Evolutionary conservation across 2,797 vertebrate species (phyloP), one percentile per base, ranked within the genome.

Genomic region (Pangasius djambal): DNA sequence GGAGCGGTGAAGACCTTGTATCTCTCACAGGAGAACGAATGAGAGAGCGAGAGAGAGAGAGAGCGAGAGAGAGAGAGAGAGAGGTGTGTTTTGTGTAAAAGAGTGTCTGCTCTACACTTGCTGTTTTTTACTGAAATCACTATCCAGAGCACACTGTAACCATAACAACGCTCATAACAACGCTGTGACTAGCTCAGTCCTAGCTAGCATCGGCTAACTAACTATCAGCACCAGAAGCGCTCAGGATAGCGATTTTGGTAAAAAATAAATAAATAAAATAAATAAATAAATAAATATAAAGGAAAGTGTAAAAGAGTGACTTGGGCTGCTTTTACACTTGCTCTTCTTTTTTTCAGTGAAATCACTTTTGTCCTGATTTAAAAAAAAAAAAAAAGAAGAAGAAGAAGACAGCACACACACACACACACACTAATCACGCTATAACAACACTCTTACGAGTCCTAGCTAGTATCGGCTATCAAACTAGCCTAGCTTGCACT

Each of bases 1-100:
- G 83, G 85, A 82, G 78, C 9, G 52, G 89, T 86, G 78, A 85
- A 63, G 67, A 88, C 89, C 83, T 81, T 55, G 59, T 44, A 88
- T 37, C 69, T 61, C 81, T 75, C 18, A n/a, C 52, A 57, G 83
- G 52, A 57, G 31, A 70, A 55, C 22, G 34, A 55, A 10, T 25
- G 15, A 55, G 79, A 50, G 13, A 57, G 37, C 50, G 52, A 77
- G 78, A 81, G 40, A 75, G 74, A 63, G 74, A 50, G 48, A 87
- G 70, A 78, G 15, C 25, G 70, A 75, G 69, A 37, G 37, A 72
- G 69, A 72, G 34, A 72, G 34, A 16, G 31, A 69, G 67, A 69
- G 67, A 18, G 15, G n/a, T 7, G 20, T 75, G 74, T 77, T 50
- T 77, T 28, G 40, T 77, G 44, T 16, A 77, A 77, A 50, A 77